Evolutionary conservation across 2,888 invertebrate species (phyloP), one percentile per base, ranked within the genome.

Genomic region (Scaptomyza caliginosa): DNA sequence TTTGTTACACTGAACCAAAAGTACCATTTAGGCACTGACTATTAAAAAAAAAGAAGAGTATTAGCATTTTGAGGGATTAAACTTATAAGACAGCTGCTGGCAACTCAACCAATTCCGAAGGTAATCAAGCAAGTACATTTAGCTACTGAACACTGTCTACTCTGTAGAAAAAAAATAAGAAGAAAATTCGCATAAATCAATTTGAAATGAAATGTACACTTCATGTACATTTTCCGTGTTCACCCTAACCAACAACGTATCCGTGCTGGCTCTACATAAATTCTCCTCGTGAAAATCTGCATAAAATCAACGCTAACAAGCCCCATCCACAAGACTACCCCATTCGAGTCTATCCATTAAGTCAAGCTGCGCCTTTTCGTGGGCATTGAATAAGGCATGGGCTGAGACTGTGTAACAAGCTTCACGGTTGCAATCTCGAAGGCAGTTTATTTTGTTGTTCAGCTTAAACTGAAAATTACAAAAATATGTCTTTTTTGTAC

Each of bases 231-330:
- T 77, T 77, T 56, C 21, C 11, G 11, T 13, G 21, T 51, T 19
- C n/a, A 17, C 48, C 30, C 7, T 8, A 24, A 4, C 32, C 13
- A 13, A 84, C 84, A 79, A 66, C 76, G 86, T 86, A 69, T 75
- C 68, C 60, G 84, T 51, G 88, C 16, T 34, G 34, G 34, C 49
- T 86, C 64, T 74, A 86, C 82, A 87, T 84, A 83, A 84, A 88
- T 88, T 81, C 77, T 75, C 73, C 8, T 34, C 55, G 63, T 62
- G 57, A 56, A 88, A 83, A 84, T 88, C 83, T 84, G 86, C 83
- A 84, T 88, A 88, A 84, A 88, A 88, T 84, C 87, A 88, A 69
- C 77, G 89, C 84, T 85, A 86, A 84, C 85, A 84, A 87, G 72
- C 66, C 64, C 67, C 62, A 71, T 67, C 67, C 62, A 52, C 56